Percentiles rank a stretch among this genome's conserved stretches.
Evolutionary conservation across 2,113 vertebrate genomes (phyloP).

Genomic region (Orycteropus afer): DNA sequence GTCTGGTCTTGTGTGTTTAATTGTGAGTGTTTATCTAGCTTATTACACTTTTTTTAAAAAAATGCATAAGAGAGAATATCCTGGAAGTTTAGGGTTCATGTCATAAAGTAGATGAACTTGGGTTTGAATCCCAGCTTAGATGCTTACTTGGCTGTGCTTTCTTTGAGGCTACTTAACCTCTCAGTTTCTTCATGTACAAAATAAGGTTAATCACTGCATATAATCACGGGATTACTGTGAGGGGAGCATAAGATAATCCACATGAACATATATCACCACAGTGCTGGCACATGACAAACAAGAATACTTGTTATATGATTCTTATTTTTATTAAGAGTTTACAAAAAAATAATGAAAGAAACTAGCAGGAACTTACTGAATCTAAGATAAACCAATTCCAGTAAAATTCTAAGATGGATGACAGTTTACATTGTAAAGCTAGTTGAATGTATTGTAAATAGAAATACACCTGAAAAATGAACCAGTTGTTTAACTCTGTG

Average conservation of each 20-base stretch:
- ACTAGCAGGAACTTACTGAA: background rate
- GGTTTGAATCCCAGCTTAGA: background rate
- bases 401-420: background rate
- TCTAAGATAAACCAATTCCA: background rate
- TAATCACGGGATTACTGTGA: background rate
- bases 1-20: background rate
- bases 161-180: background rate
- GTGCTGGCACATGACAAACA: background rate
- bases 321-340: background rate
- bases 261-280: background rate
- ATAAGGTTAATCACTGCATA: background rate
- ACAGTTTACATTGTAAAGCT: background rate
- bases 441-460: slow-evolving; percentile 11
- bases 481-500: background rate
- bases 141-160: background rate
- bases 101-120: background rate
- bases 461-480: background rate
- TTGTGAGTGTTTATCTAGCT: background rate
- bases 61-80: background rate
- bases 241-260: background rate
- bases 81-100: background rate
- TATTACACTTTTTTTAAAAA: background rate
- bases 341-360: background rate
- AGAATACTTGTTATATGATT: background rate
- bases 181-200: background rate